These are phyloP conservation scores for Carapus acus DNA, from an alignment of 2,797 vertebrate species.

Conservation along the genomic window DNA sequence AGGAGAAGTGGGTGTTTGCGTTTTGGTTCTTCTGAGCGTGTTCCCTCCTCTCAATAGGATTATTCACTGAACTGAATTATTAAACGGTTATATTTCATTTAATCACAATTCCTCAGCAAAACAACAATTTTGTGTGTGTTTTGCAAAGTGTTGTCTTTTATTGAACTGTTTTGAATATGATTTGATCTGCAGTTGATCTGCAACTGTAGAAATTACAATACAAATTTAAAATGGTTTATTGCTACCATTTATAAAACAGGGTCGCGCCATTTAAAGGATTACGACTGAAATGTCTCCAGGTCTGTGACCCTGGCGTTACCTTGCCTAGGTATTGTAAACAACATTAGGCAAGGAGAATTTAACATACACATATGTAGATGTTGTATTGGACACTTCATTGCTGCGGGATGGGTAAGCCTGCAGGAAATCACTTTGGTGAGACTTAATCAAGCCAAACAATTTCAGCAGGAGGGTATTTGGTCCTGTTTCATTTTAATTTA, in stretches of 20 bases:
- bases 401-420: slow-evolving; percentile 42
- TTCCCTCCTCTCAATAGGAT: slow-evolving; percentile 10
- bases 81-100: no score
- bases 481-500: slow-evolving; percentile 73
- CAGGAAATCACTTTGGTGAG: slow-evolving; percentile 56
- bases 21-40: slow-evolving; percentile 25
- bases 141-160: background rate
- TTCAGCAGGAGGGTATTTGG: slow-evolving; percentile 56
- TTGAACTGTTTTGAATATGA: slow-evolving; percentile 14
- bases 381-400: slow-evolving; percentile 41
- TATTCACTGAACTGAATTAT: slow-evolving; percentile 12
- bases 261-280: slow-evolving; percentile 37
- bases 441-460: slow-evolving; percentile 67
- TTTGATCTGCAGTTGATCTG: background rate
- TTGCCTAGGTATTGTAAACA: slow-evolving; percentile 57
- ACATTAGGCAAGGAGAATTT: slow-evolving; percentile 61
- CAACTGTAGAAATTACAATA: slow-evolving; percentile 19
- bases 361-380: slow-evolving; percentile 64
- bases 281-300: slow-evolving; percentile 48
- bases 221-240: slow-evolving; percentile 26
- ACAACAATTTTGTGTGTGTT: no score
- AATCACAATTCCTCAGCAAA: no score
- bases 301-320: slow-evolving; percentile 67
- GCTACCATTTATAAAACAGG: slow-evolving; percentile 45
- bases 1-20: slow-evolving; percentile 46